These are phyloP conservation scores for Uropsilus gracilis DNA, from an alignment of 2,113 vertebrate species.

Conservation along the genomic window DNA sequence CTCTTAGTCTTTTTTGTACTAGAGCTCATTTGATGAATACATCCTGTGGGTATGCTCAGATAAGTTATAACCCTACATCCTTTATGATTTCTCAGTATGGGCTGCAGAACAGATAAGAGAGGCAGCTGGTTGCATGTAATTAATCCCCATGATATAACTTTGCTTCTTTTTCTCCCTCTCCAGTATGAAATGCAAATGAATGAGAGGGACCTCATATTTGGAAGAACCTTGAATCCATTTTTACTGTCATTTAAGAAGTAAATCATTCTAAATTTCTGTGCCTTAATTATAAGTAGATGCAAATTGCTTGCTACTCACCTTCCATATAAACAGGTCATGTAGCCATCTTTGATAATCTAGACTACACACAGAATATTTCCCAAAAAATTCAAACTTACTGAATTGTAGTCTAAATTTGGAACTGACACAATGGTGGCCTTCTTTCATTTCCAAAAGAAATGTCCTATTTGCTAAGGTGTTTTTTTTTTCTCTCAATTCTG, in stretches of 20 bases:
- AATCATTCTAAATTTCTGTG: background rate
- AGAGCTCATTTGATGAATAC: background rate
- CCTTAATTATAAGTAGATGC: background rate
- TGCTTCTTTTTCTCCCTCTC: background rate
- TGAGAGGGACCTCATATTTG: background rate
- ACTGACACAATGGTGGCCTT: background rate
- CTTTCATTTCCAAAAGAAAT: constrained; percentile 22
- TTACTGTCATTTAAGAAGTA: constrained; percentile 11
- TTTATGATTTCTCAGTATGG: background rate
- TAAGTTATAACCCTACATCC: background rate
- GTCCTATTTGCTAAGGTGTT: background rate
- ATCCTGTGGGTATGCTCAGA: background rate
- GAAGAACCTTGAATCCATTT: background rate
- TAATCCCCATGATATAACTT: background rate
- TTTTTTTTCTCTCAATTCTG: background rate
- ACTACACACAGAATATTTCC: background rate
- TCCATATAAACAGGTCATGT: background rate
- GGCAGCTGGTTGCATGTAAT: background rate
- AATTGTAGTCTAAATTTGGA: background rate
- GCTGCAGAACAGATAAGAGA: background rate
- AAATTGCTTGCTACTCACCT: background rate
- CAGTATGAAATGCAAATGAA: background rate
- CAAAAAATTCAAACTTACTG: background rate
- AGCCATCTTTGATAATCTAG: background rate
- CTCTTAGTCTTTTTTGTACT: background rate